phyloP scores from a whole-genome alignment of 1,140 invertebrate species.

The Cotesia vestalis region DNA sequence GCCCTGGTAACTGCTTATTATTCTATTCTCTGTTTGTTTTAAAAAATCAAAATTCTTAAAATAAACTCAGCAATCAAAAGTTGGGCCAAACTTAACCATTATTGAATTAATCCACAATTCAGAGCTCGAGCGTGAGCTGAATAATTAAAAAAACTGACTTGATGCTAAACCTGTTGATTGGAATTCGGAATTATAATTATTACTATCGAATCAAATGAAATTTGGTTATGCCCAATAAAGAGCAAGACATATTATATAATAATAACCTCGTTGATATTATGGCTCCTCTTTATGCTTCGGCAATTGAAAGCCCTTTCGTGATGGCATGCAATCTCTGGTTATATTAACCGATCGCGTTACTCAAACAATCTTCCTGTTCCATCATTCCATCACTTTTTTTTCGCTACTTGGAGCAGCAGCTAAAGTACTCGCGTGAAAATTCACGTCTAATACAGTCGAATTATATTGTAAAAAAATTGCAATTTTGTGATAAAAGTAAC shows the following conservation, averaged over 20 bases:
- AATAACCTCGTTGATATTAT: slow-evolving; percentile 32
- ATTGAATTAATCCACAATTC: background rate
- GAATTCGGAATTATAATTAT: background rate
- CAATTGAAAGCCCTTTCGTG: slow-evolving; percentile 29
- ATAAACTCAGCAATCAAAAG: background rate
- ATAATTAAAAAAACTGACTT: background rate
- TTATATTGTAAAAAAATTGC: background rate
- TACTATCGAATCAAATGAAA: slow-evolving; percentile 7
- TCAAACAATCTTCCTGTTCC: slow-evolving; percentile 20
- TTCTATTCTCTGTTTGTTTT: background rate
- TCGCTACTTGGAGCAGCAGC: slow-evolving; percentile 16
- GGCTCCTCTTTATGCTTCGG: background rate
- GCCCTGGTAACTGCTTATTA: slow-evolving; percentile 2
- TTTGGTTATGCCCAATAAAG: slow-evolving; percentile 10
- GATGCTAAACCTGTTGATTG: slow-evolving; percentile 12
- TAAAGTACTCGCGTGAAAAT: background rate
- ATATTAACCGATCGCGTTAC: slow-evolving; percentile 23
- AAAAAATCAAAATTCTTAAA: slow-evolving; percentile 6
- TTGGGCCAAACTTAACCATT: background rate
- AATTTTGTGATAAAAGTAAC: background rate
- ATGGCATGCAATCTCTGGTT: slow-evolving; percentile 25
- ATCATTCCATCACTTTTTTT: slow-evolving; percentile 23
- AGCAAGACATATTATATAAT: background rate
- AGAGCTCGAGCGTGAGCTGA: too few relatives aligned
- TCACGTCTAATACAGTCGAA: background rate